Percentiles rank a stretch among this genome's conserved stretches.
Conservation (phyloP, 2,797 vertebrate genomes). For the Semotilus atromaculatus region DNA sequence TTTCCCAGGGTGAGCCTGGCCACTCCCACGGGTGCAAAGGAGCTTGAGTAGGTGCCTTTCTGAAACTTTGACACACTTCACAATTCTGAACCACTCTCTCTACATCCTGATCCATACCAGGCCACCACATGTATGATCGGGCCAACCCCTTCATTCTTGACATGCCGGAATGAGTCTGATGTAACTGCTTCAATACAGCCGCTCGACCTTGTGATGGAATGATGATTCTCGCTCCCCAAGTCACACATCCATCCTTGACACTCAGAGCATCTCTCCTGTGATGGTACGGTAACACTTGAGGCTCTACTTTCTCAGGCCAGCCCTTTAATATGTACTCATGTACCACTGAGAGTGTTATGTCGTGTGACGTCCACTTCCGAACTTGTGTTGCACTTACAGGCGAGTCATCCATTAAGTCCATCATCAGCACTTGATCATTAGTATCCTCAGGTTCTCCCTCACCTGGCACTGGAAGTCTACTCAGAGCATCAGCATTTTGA, state of each 20-base stretch:
- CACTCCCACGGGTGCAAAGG: constrained; percentile 27
- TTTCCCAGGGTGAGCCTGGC: neutral
- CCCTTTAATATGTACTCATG: neutral
- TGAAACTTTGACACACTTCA: neutral
- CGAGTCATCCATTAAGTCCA: too few species aligned
- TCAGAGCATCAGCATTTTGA: constrained; percentile 5
- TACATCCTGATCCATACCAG: constrained; percentile 36
- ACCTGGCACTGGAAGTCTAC: constrained; percentile 1
- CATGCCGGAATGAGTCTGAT: constrained; percentile 34
- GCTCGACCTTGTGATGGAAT: neutral
- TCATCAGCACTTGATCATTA: constrained; percentile 20
- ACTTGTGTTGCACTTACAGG: neutral
- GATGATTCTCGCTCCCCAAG: constrained; percentile 30
- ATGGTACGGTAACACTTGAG: neutral
- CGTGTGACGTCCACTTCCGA: neutral
- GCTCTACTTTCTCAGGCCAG: neutral
- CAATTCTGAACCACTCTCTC: constrained; percentile 29
- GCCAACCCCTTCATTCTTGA: constrained; percentile 53
- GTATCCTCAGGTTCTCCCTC: neutral
- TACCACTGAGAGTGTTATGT: neutral
- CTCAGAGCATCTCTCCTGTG: neutral
- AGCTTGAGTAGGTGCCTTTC: neutral
- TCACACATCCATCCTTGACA: neutral
- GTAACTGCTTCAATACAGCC: constrained; percentile 8
- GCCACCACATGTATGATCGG: constrained; percentile 38